Conservation (phyloP, 2,113 vertebrate species). For the Lamprologus lemairii region DNA sequence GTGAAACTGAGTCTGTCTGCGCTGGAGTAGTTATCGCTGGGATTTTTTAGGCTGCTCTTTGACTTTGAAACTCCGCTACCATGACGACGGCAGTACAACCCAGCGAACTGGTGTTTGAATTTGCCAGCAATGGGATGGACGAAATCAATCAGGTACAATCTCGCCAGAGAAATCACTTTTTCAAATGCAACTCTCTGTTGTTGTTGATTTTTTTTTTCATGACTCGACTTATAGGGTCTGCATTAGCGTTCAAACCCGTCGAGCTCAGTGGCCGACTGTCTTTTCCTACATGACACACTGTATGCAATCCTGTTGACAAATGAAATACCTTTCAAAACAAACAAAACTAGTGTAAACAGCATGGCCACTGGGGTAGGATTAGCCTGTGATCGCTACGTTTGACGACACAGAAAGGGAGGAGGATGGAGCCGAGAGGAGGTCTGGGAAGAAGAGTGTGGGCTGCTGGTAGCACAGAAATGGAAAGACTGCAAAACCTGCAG, state of each 20-base stretch:
- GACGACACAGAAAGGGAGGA: not conserved
- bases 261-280: not conserved
- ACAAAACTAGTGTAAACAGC: slow-evolving; percentile 12
- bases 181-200: not conserved
- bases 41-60: slow-evolving; percentile 42
- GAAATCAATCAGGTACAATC: slow-evolving; percentile 74
- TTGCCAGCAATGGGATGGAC: slow-evolving; percentile 85
- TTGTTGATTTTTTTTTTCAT: not conserved
- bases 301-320: not conserved
- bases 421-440: slow-evolving; percentile 2
- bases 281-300: not conserved
- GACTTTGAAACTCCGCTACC: slow-evolving; percentile 45
- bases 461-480: slow-evolving; percentile 35
- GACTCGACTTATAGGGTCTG: not conserved
- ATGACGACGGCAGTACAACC: slow-evolving; percentile 81
- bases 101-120: slow-evolving; percentile 82
- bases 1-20: slow-evolving; percentile 1
- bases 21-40: not conserved
- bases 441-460: slow-evolving; percentile 26
- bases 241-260: not conserved
- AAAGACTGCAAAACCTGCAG: slow-evolving; percentile 50
- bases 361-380: not conserved
- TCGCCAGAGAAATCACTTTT: not conserved
- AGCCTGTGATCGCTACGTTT: slow-evolving; percentile 18
- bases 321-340: not conserved